Evolutionary conservation across 2,113 vertebrate genomes (phyloP), one percentile per base, ranked within the genome.

Genomic region (Ceyx cyanopectus): DNA sequence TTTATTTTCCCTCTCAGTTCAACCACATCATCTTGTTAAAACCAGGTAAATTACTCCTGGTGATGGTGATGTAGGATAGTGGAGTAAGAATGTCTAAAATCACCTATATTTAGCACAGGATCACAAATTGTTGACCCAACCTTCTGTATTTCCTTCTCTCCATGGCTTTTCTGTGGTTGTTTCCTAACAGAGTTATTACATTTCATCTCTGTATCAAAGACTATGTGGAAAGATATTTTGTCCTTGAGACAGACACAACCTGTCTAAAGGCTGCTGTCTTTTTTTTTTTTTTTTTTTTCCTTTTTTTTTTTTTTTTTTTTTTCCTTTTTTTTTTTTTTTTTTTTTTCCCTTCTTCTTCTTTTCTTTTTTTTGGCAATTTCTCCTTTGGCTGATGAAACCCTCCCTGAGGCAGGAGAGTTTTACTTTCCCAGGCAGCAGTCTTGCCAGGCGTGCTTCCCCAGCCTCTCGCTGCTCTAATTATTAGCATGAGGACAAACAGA

Each of bases 381-480:
- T 93, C 43, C 76, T 81, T 94, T 96, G 94, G 91, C 87, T 86
- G 89, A 77, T 65, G 73, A 79, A 90, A 86, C 32, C 27, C 60
- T 89, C 87, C 88, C 96, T 2, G 56, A 95, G 91, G 91, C 92
- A 87, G 48, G 40, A 91, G 77, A 79, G 23, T 56, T 91, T 54
- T 92, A 45, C 83, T 85, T 89, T 89, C 79, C 45, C 61, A 92
- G 45, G 69, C 58, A 81, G 66, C 2, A 3, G 50, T 41, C 77
- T 82, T 87, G 85, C 74, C 89, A 93, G 77, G 57, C 32, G 0
- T 56, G 73, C 75, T 96, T 68, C 27, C 53, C 40, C 0, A 14
- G 81, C 87, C 51, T 85, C 66, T 90, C 7, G 3, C 83, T 89
- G 93, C 88, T 96, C 90, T 94, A 94, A 95, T 95, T 95, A 97